phyloP scores from a whole-genome alignment of 2,797 vertebrate species.

The Remorina albescens region DNA sequence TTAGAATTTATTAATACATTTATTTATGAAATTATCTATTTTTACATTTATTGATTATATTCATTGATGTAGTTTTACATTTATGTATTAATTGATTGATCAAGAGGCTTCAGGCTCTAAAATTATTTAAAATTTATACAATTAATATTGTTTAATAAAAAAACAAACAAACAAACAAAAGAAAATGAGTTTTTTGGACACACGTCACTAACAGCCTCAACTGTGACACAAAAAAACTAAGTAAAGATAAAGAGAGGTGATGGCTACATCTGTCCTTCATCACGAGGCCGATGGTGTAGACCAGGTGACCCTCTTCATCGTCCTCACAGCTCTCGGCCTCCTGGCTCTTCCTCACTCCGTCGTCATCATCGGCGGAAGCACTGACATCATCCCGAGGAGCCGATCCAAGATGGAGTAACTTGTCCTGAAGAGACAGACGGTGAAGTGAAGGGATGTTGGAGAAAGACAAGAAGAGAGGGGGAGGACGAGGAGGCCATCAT shows the following conservation, averaged over 20 bases:
- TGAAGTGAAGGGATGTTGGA: not conserved
- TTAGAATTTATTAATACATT: too few species aligned
- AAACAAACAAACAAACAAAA: too few species aligned
- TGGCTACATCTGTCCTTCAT: constrained; percentile 92
- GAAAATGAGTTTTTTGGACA: too few species aligned
- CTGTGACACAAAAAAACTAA: constrained; percentile 69
- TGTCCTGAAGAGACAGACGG: constrained; percentile 2
- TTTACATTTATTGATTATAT: too few species aligned
- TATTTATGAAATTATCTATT: too few species aligned
- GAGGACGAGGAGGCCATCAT: too few species aligned
- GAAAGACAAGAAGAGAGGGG: too few species aligned
- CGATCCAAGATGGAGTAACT: not conserved
- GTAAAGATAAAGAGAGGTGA: constrained; percentile 74
- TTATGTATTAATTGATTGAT: too few species aligned
- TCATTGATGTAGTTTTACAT: too few species aligned
- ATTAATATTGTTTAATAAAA: not conserved
- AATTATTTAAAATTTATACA: not conserved
- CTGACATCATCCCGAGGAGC: constrained; percentile 4
- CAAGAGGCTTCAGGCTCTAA: too few species aligned
- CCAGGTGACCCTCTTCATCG: constrained; percentile 93
- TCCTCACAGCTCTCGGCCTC: constrained; percentile 86
- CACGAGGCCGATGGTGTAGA: constrained; percentile 91
- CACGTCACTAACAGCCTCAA: too few species aligned
- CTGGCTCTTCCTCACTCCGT: constrained; percentile 77
- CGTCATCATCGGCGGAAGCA: constrained; percentile 30